Conservation (phyloP, 2,888 invertebrate species). For the Hirtodrosophila duncani region DNA sequence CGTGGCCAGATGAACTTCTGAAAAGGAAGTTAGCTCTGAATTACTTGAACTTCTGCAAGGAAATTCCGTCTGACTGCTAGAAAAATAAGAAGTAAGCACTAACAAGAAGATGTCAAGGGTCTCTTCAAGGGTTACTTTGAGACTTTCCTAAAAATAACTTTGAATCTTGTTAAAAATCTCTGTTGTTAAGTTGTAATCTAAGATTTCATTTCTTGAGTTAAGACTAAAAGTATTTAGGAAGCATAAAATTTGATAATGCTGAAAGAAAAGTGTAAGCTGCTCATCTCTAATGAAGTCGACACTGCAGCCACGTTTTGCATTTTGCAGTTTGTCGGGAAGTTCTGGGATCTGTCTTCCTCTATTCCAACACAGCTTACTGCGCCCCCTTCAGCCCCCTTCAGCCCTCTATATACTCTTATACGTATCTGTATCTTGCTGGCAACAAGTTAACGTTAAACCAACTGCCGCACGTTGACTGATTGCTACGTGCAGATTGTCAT, state of each 20-base stretch:
- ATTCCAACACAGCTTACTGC: constrained; percentile 1
- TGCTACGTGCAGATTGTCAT: constrained; percentile 77
- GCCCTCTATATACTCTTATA: background rate
- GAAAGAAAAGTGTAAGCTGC: too few relatives aligned
- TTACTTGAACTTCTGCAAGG: too few relatives aligned
- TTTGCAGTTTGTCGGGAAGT: constrained; percentile 55
- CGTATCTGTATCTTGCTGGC: constrained; percentile 45
- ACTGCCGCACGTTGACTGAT: constrained; percentile 75
- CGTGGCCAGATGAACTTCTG: too few relatives aligned
- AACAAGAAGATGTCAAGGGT: too few relatives aligned
- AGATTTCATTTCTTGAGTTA: too few relatives aligned
- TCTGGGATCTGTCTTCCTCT: constrained; percentile 26
- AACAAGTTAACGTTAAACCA: constrained; percentile 68
- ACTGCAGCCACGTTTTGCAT: constrained; percentile 59
- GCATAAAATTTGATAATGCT: too few relatives aligned
- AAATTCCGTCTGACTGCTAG: too few relatives aligned
- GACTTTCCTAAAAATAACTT: background rate
- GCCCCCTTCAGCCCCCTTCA: constrained; percentile 5
- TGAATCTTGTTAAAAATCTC: background rate
- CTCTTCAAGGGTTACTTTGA: background rate
- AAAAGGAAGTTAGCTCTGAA: too few relatives aligned
- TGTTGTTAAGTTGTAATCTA: too few relatives aligned
- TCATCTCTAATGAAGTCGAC: constrained; percentile 52
- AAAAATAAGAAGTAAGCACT: too few relatives aligned
- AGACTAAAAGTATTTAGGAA: too few relatives aligned